Conservation (phyloP, 2,797 vertebrate species). For the Anableps anableps region DNA sequence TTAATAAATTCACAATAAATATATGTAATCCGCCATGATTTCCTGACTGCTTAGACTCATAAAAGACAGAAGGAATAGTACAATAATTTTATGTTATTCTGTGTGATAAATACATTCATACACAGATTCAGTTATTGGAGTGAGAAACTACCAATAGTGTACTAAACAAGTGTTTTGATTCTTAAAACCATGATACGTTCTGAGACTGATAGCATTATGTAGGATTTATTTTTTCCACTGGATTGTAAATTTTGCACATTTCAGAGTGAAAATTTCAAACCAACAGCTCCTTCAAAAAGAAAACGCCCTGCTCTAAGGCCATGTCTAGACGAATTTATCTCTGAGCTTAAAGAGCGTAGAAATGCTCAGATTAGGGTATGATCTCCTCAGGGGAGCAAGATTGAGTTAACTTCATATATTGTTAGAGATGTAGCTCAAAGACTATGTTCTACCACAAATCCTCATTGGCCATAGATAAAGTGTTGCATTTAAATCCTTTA, state of each 20-base stretch:
- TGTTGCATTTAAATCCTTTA: conserved; percentile 1
- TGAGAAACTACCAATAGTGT: not conserved
- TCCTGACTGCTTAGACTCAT: not conserved
- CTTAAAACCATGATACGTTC: not conserved
- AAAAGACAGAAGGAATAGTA: not conserved
- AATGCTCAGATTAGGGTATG: conserved; percentile 65
- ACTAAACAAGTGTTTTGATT: not conserved
- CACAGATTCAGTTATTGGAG: not conserved
- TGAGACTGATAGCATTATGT: not conserved
- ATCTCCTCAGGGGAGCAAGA: conserved; percentile 51
- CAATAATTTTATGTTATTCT: not conserved
- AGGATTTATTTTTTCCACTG: not conserved
- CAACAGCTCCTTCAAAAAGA: conserved; percentile 23
- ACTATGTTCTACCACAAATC: conserved; percentile 18
- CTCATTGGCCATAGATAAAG: not conserved
- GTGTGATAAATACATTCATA: too few species aligned
- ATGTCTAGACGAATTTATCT: conserved; percentile 73
- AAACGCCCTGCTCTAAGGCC: conserved; percentile 62
- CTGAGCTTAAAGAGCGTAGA: conserved; percentile 60
- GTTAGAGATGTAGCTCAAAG: conserved; percentile 30
- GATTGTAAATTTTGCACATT: not conserved
- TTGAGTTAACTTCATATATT: conserved; percentile 49
- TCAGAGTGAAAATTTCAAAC: conserved; percentile 9
- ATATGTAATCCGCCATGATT: conserved; percentile 11
- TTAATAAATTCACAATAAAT: conserved; percentile 20